These are phyloP conservation scores for Hestina assimilis DNA, from an alignment of 1,140 invertebrate genomes.

Conservation along the genomic window DNA sequence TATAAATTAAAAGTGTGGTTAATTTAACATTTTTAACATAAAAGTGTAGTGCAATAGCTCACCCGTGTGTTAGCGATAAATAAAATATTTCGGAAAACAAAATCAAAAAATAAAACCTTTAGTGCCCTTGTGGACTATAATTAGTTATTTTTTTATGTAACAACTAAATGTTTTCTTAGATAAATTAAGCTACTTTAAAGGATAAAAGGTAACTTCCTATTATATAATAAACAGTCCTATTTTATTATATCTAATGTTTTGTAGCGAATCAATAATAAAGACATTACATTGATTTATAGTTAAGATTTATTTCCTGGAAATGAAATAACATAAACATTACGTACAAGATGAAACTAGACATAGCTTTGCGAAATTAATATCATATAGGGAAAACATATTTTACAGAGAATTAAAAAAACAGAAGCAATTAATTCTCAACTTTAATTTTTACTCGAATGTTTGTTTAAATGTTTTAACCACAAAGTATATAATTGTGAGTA, in stretches of 20 bases:
- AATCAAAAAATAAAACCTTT: conserved; percentile 27
- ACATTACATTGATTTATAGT: too few relatives aligned
- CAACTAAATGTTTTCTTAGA: conserved; percentile 44
- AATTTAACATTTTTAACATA: conserved; percentile 18
- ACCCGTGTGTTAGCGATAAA: not conserved
- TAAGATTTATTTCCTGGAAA: too few relatives aligned
- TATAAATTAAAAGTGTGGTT: conserved; percentile 3
- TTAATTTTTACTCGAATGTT: too few relatives aligned
- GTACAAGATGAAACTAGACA: too few relatives aligned
- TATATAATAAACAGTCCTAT: not conserved
- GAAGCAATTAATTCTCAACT: too few relatives aligned
- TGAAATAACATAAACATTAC: too few relatives aligned
- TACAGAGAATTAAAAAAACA: too few relatives aligned
- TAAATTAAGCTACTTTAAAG: conserved; percentile 29
- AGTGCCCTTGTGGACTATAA: conserved; percentile 49
- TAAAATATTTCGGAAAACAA: not conserved
- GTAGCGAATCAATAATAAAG: too few relatives aligned
- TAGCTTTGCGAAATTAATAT: too few relatives aligned
- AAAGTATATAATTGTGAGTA: too few relatives aligned
- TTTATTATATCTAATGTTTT: not conserved
- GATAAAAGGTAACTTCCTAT: conserved; percentile 39
- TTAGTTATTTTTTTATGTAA: conserved; percentile 44
- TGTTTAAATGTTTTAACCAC: too few relatives aligned
- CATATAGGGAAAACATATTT: too few relatives aligned
- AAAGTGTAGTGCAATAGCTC: conserved; percentile 35